These are phyloP conservation scores for Apamea anceps DNA, from an alignment of 2,888 invertebrate genomes.

Conservation along the genomic window DNA sequence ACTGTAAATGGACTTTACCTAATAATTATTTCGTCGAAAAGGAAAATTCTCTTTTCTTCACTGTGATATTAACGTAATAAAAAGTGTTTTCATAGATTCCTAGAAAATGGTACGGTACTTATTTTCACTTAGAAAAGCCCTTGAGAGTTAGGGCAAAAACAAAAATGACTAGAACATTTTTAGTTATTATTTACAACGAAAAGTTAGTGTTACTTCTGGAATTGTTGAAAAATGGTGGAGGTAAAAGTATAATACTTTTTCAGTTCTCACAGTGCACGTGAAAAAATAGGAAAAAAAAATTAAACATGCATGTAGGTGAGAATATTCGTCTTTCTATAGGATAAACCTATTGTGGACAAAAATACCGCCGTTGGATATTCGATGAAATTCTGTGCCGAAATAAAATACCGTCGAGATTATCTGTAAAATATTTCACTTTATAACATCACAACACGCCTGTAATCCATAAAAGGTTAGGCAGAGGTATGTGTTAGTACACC, in stretches of 20 bases:
- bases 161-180: not conserved
- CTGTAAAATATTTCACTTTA: not conserved
- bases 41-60: not conserved
- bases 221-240: constrained; percentile 4
- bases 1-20: too few relatives aligned
- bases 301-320: not conserved
- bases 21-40: not conserved
- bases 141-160: not conserved
- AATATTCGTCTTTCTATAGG: not conserved
- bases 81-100: not conserved
- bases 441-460: not conserved
- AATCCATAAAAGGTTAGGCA: not conserved
- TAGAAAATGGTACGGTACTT: not conserved
- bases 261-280: not conserved
- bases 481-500: not conserved
- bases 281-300: constrained; percentile 15
- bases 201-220: too few relatives aligned
- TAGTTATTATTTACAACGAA: not conserved
- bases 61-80: not conserved
- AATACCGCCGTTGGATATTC: not conserved
- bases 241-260: constrained; percentile 2
- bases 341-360: not conserved
- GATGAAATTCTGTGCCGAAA: not conserved
- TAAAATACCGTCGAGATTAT: not conserved
- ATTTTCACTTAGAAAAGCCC: not conserved